Percentiles rank a stretch among this genome's conserved stretches.
phyloP scores from a whole-genome alignment of 2,797 vertebrate genomes.

The Loriculus beryllinus region DNA sequence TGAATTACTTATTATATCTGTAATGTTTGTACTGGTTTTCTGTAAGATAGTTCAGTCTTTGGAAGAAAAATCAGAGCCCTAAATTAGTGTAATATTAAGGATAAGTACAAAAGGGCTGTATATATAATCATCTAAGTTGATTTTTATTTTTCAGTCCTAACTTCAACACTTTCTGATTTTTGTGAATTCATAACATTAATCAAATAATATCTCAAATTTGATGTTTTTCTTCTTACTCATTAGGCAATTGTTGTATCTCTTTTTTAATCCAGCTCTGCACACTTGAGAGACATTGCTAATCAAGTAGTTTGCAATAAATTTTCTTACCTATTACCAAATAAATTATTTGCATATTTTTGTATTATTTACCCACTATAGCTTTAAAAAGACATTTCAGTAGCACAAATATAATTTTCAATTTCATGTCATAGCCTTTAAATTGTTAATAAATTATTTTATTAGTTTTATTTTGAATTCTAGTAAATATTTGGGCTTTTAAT shows the following conservation, averaged over 20 bases:
- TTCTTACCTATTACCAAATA: background rate
- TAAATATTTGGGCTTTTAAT: background rate
- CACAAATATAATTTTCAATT: background rate
- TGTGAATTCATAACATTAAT: background rate
- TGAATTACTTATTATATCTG: background rate
- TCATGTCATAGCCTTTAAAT: background rate
- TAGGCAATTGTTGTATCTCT: background rate
- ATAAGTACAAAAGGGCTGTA: background rate
- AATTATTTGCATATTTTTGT: background rate
- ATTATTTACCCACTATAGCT: background rate
- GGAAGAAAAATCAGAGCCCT: background rate
- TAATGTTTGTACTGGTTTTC: background rate
- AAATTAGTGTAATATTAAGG: background rate
- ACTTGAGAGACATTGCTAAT: background rate
- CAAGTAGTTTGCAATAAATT: background rate
- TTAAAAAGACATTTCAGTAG: background rate
- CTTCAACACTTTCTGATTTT: background rate
- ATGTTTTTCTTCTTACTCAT: background rate
- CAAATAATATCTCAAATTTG: background rate
- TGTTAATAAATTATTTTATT: background rate
- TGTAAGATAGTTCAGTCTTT: background rate
- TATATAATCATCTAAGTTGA: background rate
- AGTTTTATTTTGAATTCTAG: background rate
- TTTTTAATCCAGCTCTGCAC: background rate
- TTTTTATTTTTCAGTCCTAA: background rate